These are phyloP conservation scores for Eubasilissa splendida DNA, from an alignment of 2,888 invertebrate species.

Conservation along the genomic window DNA sequence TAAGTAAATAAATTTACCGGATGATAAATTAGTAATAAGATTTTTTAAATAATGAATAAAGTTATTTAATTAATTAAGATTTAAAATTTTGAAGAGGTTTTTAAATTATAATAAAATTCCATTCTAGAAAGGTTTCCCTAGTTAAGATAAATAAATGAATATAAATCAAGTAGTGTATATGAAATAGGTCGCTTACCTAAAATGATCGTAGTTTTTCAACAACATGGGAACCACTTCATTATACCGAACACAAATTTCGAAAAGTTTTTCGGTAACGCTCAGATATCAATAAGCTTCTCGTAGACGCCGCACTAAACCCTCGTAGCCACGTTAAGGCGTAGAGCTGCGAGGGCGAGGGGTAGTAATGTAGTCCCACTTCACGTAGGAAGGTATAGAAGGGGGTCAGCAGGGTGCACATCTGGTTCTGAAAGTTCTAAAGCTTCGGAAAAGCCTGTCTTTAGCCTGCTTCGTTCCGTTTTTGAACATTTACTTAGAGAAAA, in stretches of 20 bases:
- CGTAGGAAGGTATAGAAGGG: slow-evolving; percentile 6
- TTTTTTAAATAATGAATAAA: no score
- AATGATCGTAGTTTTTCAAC: no score
- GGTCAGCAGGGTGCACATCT: slow-evolving; percentile 41
- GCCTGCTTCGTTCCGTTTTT: not conserved
- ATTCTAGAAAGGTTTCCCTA: no score
- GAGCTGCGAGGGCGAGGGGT: not conserved
- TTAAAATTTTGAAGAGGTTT: no score
- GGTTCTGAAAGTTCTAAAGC: slow-evolving; percentile 46
- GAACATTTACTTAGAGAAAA: slow-evolving; percentile 26
- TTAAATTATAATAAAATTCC: no score
- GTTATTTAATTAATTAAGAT: no score
- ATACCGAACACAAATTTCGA: not conserved
- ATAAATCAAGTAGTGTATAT: no score
- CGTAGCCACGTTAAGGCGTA: not conserved
- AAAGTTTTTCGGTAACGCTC: slow-evolving; percentile 6
- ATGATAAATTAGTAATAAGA: no score
- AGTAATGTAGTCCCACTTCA: not conserved
- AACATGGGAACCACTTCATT: not conserved
- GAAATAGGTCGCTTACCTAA: no score
- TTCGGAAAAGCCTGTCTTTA: slow-evolving; percentile 34
- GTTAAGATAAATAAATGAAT: no score
- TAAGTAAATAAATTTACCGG: no score
- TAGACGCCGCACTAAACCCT: not conserved
- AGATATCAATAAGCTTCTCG: not conserved